These are phyloP conservation scores for Brachyrhaphis roseni DNA, from an alignment of 2,797 vertebrate genomes.

Conservation along the genomic window DNA sequence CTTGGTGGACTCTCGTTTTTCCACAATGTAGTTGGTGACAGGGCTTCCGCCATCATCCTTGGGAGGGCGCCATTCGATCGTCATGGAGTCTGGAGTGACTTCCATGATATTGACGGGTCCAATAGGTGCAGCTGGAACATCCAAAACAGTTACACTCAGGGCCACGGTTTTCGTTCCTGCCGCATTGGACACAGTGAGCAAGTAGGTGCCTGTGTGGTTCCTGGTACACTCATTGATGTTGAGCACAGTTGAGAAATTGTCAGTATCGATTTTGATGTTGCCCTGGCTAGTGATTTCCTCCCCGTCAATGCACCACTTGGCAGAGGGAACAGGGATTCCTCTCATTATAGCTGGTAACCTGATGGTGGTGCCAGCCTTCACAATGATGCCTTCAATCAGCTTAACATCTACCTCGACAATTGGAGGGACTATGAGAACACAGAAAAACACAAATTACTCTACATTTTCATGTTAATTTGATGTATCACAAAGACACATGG, in stretches of 20 bases:
- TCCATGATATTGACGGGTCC: conserved; percentile 95
- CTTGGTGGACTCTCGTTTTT: conserved; percentile 96
- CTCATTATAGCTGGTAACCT: conserved; percentile 96
- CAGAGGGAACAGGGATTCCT: conserved; percentile 92
- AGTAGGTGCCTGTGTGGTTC: conserved; percentile 92
- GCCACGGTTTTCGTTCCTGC: conserved; percentile 93
- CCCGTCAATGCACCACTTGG: conserved; percentile 92
- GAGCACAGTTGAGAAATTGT: conserved; percentile 91
- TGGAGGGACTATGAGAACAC: conserved; percentile 86
- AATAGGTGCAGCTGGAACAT: conserved; percentile 96
- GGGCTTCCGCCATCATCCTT: conserved; percentile 97
- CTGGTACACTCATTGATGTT: conserved; percentile 93
- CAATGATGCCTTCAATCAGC: conserved; percentile 94
- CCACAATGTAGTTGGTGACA: conserved; percentile 94
- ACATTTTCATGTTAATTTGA: background rate
- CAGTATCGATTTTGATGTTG: conserved; percentile 92
- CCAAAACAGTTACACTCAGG: conserved; percentile 92
- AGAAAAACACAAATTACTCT: conserved; percentile 19
- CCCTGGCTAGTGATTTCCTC: conserved; percentile 89
- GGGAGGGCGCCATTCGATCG: conserved; percentile 98
- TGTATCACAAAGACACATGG: background rate
- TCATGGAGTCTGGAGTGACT: conserved; percentile 94
- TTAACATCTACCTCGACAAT: conserved; percentile 94
- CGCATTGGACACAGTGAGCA: conserved; percentile 94
- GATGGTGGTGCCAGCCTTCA: conserved; percentile 96